Conservation (phyloP, 2,113 vertebrate genomes). For the Thamnophis sirtalis region DNA sequence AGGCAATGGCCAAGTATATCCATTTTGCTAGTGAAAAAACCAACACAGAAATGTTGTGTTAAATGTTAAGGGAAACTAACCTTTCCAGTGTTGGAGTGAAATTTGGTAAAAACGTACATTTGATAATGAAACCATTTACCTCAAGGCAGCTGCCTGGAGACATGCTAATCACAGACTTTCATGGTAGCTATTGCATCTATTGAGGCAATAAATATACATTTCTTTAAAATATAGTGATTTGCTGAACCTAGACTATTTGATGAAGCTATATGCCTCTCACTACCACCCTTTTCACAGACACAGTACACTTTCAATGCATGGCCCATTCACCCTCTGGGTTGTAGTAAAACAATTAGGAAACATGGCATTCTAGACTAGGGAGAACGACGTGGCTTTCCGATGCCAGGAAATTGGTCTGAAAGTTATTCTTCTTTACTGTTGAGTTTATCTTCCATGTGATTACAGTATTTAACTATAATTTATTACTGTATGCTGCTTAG, state of each 20-base stretch:
- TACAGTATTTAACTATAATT: background rate
- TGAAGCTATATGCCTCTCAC: background rate
- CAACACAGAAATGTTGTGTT: background rate
- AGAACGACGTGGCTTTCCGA: background rate
- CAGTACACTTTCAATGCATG: background rate
- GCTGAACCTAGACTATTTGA: background rate
- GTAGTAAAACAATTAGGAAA: constrained; percentile 15
- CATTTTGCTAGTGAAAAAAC: background rate
- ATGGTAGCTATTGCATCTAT: background rate
- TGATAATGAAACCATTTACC: background rate
- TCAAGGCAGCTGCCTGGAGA: background rate
- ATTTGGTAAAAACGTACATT: background rate
- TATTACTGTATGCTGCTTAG: background rate
- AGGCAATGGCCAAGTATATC: background rate
- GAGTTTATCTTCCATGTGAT: background rate
- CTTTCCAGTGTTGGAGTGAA: background rate
- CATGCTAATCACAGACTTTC: background rate
- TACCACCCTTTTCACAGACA: background rate
- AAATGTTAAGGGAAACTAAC: background rate
- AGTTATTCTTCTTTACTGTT: background rate
- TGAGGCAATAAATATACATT: background rate
- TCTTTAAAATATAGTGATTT: background rate
- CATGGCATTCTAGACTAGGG: constrained; percentile 10
- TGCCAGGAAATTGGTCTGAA: background rate
- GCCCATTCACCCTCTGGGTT: background rate